These are phyloP conservation scores for Chaitophorus viminalis DNA, from an alignment of 2,888 invertebrate species.

Conservation along the genomic window DNA sequence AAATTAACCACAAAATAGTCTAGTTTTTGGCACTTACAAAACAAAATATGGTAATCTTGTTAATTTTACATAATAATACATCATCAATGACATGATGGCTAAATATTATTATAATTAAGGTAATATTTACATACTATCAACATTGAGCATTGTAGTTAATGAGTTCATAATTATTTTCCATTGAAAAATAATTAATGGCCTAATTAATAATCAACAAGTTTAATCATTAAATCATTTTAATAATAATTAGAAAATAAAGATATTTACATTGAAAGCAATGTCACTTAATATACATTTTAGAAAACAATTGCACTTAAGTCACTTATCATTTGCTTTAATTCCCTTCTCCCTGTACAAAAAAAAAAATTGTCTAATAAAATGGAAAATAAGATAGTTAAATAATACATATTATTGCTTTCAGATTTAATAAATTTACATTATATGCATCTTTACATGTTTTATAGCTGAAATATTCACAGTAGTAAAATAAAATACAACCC, in stretches of 20 bases:
- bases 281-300: slow-evolving; percentile 37
- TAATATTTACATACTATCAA: slow-evolving; percentile 53
- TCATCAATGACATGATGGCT: slow-evolving; percentile 50
- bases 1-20: slow-evolving; percentile 49
- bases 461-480: neutral
- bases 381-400: neutral
- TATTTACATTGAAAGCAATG: slow-evolving; percentile 45
- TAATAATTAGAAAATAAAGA: slow-evolving; percentile 37
- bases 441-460: slow-evolving; percentile 10
- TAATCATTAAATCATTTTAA: slow-evolving; percentile 9
- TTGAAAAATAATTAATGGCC: slow-evolving; percentile 34
- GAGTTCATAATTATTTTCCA: slow-evolving; percentile 33
- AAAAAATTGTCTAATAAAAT: neutral
- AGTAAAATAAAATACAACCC: neutral
- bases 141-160: slow-evolving; percentile 57
- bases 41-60: slow-evolving; percentile 58
- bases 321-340: slow-evolving; percentile 36
- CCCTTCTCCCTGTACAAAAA: slow-evolving; percentile 38
- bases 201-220: slow-evolving; percentile 58
- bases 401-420: neutral
- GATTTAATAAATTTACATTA: neutral
- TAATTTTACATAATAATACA: slow-evolving; percentile 43
- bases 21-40: slow-evolving; percentile 60
- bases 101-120: slow-evolving; percentile 46
- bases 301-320: slow-evolving; percentile 57